Conservation (phyloP, 1,140 invertebrate genomes). For the Meloidogyne hapla region DNA sequence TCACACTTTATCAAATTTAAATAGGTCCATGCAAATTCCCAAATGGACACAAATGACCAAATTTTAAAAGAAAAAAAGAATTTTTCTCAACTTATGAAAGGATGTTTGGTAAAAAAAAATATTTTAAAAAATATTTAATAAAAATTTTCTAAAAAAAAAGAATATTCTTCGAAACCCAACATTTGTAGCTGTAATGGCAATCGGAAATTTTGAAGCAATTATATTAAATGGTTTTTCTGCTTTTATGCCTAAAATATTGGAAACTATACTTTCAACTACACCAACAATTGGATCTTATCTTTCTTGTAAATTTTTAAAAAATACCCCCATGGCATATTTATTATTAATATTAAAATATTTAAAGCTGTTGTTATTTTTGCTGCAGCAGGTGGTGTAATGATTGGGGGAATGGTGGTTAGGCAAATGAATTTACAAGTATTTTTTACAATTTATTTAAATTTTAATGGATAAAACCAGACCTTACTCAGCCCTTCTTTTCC, state of each 20-base stretch:
- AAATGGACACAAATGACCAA: constrained; percentile 47
- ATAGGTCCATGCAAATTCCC: constrained; percentile 55
- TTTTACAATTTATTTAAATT: too few species aligned
- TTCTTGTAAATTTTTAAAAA: constrained; percentile 50
- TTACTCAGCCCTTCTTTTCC: too few species aligned
- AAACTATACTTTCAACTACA: constrained; percentile 58
- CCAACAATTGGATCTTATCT: constrained; percentile 58
- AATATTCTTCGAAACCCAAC: constrained; percentile 62
- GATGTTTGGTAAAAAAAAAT: constrained; percentile 30
- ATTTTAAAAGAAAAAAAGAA: constrained; percentile 38
- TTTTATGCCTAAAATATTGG: constrained; percentile 64
- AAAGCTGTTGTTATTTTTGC: constrained; percentile 63
- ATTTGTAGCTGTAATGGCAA: constrained; percentile 58
- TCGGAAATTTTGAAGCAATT: constrained; percentile 63
- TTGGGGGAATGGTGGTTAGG: constrained; percentile 59
- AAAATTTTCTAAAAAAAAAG: constrained; percentile 35
- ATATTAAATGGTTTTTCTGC: constrained; percentile 63
- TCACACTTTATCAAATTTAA: too few species aligned
- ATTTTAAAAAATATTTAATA: neutral
- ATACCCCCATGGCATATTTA: neutral
- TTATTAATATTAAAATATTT: constrained; percentile 24
- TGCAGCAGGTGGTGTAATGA: constrained; percentile 61
- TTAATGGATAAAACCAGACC: too few species aligned
- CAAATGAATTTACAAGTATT: constrained; percentile 36
- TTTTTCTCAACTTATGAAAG: constrained; percentile 47